These are phyloP conservation scores for Sebastes diaconus DNA, from an alignment of 2,797 vertebrate genomes.

Conservation along the genomic window DNA sequence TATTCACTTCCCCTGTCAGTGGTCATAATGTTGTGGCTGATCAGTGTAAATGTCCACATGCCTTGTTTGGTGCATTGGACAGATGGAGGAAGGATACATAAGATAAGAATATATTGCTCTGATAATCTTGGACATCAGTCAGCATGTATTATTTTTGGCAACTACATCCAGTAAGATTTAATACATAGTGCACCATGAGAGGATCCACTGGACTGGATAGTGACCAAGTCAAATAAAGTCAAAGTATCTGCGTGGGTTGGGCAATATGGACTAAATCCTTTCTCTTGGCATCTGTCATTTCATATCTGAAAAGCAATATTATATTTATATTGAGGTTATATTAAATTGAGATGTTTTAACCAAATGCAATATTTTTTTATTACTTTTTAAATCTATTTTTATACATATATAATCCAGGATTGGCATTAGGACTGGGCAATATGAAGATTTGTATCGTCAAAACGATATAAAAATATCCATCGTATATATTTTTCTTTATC, in stretches of 20 bases:
- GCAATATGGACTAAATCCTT: not conserved
- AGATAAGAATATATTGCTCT: not conserved
- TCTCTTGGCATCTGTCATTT: not conserved
- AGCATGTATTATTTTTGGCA: not conserved
- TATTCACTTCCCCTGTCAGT: too few species aligned
- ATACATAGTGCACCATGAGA: not conserved
- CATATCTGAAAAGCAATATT: not conserved
- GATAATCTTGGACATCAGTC: not conserved
- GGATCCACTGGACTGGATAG: not conserved
- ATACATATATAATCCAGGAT: not conserved
- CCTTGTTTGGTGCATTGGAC: not conserved
- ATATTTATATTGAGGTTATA: not conserved
- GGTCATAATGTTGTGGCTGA: too few species aligned
- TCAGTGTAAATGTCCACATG: not conserved
- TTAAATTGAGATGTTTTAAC: not conserved
- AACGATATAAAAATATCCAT: too few species aligned
- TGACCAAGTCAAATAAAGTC: not conserved
- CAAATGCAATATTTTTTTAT: not conserved
- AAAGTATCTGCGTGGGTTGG: not conserved
- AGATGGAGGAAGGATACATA: not conserved
- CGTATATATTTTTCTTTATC: too few species aligned
- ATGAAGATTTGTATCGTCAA: too few species aligned
- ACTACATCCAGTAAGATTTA: not conserved
- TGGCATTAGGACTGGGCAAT: accelerated
- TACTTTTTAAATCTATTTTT: not conserved